phyloP scores from a whole-genome alignment of 2,113 vertebrate genomes.

The Eubucco bourcierii region DNA sequence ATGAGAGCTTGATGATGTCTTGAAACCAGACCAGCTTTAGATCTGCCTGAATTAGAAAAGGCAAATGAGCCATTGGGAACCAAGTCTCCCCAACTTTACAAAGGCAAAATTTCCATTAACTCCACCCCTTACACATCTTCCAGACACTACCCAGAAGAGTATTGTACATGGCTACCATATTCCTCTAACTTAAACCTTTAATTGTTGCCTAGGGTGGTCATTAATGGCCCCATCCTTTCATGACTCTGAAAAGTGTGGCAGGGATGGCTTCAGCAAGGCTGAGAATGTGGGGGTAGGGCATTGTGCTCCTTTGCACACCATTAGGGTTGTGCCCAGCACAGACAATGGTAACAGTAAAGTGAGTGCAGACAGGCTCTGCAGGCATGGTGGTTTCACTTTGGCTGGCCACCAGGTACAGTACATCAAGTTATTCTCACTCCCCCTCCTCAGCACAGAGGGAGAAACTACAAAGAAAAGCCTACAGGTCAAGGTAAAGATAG shows the following conservation, averaged over 20 bases:
- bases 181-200: background rate
- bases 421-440: background rate
- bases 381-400: background rate
- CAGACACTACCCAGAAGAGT: background rate
- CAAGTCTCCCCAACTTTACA: background rate
- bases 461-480: background rate
- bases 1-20: background rate
- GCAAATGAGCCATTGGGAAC: background rate
- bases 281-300: background rate
- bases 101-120: background rate
- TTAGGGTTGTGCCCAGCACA: background rate
- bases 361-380: background rate
- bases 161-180: rapidly evolving
- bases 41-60: background rate
- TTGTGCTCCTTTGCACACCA: background rate
- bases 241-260: background rate
- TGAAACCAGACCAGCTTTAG: background rate
- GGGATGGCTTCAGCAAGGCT: background rate
- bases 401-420: background rate
- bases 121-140: background rate
- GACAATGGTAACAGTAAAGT: background rate
- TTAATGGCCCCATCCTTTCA: background rate
- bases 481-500: background rate
- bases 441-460: background rate
- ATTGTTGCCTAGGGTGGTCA: background rate